Percentiles rank a stretch among this genome's conserved stretches.
Conservation (phyloP, 2,113 vertebrate species). For the Sula dactylatra region DNA sequence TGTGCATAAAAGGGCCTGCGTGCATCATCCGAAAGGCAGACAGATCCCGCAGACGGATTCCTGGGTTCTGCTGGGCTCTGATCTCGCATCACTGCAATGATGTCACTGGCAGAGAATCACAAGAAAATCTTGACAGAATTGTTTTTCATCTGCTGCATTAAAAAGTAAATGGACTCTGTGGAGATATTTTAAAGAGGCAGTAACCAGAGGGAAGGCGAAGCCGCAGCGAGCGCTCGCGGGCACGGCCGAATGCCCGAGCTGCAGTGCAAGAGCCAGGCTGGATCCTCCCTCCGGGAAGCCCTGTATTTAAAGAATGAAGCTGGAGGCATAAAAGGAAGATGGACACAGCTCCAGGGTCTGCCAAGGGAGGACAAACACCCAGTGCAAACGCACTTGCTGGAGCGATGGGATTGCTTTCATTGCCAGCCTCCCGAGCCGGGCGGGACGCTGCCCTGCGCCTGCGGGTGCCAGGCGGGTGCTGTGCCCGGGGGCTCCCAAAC, state of each 20-base stretch:
- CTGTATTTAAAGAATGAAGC: background rate
- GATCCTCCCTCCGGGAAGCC: background rate
- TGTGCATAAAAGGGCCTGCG: background rate
- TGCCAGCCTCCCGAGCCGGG: accelerated
- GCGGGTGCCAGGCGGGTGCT: background rate
- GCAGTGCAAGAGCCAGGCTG: background rate
- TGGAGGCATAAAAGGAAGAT: background rate
- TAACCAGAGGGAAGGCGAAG: background rate
- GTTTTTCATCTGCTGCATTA: background rate
- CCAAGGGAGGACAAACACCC: background rate
- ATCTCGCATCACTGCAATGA: background rate
- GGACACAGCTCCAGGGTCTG: background rate
- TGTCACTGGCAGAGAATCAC: background rate
- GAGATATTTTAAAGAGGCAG: background rate
- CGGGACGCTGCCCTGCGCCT: accelerated
- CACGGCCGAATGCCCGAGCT: background rate
- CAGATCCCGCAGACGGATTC: background rate
- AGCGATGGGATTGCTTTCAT: background rate
- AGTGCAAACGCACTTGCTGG: accelerated
- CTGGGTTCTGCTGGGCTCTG: background rate
- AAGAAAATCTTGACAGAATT: background rate
- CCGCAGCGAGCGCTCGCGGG: background rate
- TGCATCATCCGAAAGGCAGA: background rate
- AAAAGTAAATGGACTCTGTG: background rate
- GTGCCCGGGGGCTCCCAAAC: background rate